phyloP scores from a whole-genome alignment of 2,888 invertebrate genomes.

The Apotomis capreana region DNA sequence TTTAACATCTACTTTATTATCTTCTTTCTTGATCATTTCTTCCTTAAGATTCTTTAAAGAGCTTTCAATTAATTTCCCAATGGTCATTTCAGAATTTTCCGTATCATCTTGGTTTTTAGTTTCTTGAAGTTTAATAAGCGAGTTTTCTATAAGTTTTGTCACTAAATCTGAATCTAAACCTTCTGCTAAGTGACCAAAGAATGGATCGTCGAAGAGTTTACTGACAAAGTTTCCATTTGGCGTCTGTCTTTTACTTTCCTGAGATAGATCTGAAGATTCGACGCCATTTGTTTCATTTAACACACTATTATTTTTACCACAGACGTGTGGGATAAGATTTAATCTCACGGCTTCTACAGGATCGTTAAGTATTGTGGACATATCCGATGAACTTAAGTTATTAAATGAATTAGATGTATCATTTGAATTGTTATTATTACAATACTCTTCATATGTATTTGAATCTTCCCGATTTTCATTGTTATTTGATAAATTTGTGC shows the following conservation, averaged over 20 bases:
- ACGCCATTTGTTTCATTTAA: constrained; percentile 46
- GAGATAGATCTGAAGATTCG: constrained; percentile 36
- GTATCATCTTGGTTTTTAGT: constrained; percentile 75
- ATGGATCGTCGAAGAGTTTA: constrained; percentile 85
- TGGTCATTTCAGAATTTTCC: constrained; percentile 72
- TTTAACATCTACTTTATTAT: constrained; percentile 50
- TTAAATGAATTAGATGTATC: constrained; percentile 47
- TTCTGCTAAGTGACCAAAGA: constrained; percentile 85
- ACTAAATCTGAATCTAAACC: constrained; percentile 85
- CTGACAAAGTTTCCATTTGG: constrained; percentile 80
- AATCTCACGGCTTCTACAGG: constrained; percentile 90
- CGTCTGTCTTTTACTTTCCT: constrained; percentile 52
- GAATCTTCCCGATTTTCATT: constrained; percentile 57
- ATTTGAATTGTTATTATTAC: constrained; percentile 56
- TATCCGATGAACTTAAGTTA: constrained; percentile 59
- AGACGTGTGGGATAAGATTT: constrained; percentile 90
- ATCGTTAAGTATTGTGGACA: constrained; percentile 85
- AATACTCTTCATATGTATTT: constrained; percentile 77
- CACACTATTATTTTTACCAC: constrained; percentile 82
- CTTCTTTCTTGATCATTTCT: constrained; percentile 57
- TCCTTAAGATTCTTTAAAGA: constrained; percentile 74
- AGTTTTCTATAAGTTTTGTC: constrained; percentile 86
- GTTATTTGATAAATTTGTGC: constrained; percentile 66
- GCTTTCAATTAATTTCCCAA: constrained; percentile 81
- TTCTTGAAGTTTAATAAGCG: constrained; percentile 84